Conservation (phyloP, 1,140 invertebrate species). For the Nixonia krombeini region DNA sequence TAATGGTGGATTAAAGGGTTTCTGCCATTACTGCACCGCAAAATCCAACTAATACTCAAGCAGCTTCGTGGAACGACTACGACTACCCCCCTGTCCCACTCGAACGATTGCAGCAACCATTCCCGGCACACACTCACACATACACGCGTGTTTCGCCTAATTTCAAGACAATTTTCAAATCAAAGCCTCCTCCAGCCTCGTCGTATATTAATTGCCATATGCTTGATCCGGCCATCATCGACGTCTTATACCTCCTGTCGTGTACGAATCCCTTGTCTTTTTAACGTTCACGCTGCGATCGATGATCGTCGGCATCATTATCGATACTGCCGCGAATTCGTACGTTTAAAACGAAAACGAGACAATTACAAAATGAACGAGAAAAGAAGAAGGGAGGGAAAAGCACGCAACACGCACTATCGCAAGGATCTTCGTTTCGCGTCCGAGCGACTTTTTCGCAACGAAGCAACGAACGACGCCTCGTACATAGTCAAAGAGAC, state of each 20-base stretch:
- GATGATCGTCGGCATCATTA: conserved; percentile 46
- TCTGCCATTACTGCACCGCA: conserved; percentile 36
- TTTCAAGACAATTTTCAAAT: conserved; percentile 23
- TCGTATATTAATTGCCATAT: conserved; percentile 34
- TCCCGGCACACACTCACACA: not conserved
- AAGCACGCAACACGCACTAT: conserved; percentile 4
- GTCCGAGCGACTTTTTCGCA: conserved; percentile 28
- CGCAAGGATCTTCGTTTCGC: conserved; percentile 22
- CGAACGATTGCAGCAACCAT: conserved; percentile 29
- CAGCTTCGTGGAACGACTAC: conserved; percentile 42
- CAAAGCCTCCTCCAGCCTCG: conserved; percentile 25
- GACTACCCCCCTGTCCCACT: conserved; percentile 42
- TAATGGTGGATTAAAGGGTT: conserved; percentile 88
- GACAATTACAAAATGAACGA: too few species aligned
- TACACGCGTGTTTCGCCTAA: conserved; percentile 35
- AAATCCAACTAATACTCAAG: conserved; percentile 45
- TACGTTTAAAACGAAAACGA: conserved; percentile 41
- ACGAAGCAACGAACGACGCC: conserved; percentile 34
- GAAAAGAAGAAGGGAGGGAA: too few species aligned
- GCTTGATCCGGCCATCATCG: conserved; percentile 48
- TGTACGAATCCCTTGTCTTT: conserved; percentile 47
- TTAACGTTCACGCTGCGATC: conserved; percentile 40
- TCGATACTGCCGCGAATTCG: conserved; percentile 48
- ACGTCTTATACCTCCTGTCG: conserved; percentile 41
- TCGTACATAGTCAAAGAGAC: not conserved